These are phyloP conservation scores for Apodemia duryi DNA, from an alignment of 2,888 invertebrate species.

Conservation along the genomic window DNA sequence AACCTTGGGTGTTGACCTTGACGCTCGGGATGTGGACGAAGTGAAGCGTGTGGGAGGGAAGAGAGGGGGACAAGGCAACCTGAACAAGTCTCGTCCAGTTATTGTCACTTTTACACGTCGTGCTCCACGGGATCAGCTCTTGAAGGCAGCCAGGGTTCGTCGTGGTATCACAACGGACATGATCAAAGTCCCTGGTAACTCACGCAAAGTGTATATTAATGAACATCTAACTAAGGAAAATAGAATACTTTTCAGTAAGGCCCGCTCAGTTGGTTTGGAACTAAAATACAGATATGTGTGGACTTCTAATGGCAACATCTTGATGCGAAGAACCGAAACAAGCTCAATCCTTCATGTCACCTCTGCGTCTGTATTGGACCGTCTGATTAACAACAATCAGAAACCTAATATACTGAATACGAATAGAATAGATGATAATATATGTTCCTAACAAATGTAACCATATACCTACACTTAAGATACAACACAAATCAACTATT, in stretches of 20 bases:
- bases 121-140: not conserved
- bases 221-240: slow-evolving; percentile 5
- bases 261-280: not conserved
- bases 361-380: not conserved
- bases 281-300: not conserved
- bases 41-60: not conserved
- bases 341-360: slow-evolving; percentile 15
- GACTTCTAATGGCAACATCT: not conserved
- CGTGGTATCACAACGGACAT: slow-evolving; percentile 1
- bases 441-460: not conserved
- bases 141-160: not conserved
- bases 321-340: not conserved
- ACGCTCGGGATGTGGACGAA: not conserved
- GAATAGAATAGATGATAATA: not conserved
- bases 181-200: not conserved
- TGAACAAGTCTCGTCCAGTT: not conserved
- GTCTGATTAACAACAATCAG: not conserved
- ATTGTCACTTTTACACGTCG: not conserved
- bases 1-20: not conserved
- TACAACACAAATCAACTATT: not conserved
- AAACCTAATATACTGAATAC: not conserved
- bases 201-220: not conserved
- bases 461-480: not conserved
- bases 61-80: not conserved
- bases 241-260: not conserved